A percentile compares a stretch with the other conserved stretches of the same genome.
Evolutionary conservation across 2,888 invertebrate species (phyloP).

Genomic region (Baronia brevicornis): DNA sequence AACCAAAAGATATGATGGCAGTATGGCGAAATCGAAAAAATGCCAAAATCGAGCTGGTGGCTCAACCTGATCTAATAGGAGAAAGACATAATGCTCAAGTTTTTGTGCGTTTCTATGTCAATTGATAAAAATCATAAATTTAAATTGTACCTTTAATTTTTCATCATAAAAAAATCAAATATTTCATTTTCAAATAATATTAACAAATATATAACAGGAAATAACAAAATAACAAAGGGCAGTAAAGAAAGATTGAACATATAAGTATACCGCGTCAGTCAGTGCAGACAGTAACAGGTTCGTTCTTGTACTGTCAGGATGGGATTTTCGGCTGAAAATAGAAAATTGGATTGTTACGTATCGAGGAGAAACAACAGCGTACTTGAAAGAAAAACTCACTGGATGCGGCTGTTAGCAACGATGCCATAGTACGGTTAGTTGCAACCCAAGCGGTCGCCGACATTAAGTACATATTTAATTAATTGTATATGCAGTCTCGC

Average conservation of each 20-base stretch:
- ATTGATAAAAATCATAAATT: no score
- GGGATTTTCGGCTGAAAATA: constrained; percentile 1
- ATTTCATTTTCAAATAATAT: background rate
- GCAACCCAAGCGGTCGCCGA: constrained; percentile 25
- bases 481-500: constrained; percentile 35
- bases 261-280: background rate
- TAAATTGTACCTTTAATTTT: constrained; percentile 5
- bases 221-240: background rate
- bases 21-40: no score
- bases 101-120: no score
- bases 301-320: no score
- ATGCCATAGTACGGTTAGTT: constrained; percentile 26
- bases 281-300: no score
- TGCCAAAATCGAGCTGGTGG: no score
- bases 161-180: constrained; percentile 7
- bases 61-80: no score
- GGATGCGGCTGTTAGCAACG: constrained; percentile 11
- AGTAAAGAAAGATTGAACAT: background rate
- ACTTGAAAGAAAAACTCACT: constrained; percentile 40
- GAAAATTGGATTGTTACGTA: constrained; percentile 5
- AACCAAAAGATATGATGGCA: no score
- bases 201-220: background rate
- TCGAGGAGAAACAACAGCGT: constrained; percentile 8
- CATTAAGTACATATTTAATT: constrained; percentile 43
- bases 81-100: no score